Percentiles rank a stretch among this genome's conserved stretches.
Evolutionary conservation across 2,888 invertebrate species (phyloP).

Genomic region (Nomada fabriciana): DNA sequence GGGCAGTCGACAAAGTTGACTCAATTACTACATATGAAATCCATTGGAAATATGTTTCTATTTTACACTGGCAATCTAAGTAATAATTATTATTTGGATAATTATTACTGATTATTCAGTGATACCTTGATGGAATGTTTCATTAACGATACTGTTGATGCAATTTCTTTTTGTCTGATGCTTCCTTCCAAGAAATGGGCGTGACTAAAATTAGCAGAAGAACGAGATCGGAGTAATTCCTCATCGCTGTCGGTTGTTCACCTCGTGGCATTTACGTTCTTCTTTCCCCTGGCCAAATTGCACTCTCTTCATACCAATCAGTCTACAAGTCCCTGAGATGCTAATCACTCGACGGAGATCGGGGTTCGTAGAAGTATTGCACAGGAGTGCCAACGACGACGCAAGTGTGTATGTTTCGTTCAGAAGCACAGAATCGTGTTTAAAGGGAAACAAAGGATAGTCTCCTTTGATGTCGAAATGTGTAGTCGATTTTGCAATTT

Average conservation of each 20-base stretch:
- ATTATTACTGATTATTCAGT: no score
- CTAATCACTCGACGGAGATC: slow-evolving; percentile 57
- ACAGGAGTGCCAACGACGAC: slow-evolving; percentile 27
- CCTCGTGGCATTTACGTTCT: slow-evolving; percentile 26
- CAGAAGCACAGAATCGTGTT: slow-evolving; percentile 8
- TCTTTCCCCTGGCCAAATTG: slow-evolving; percentile 24
- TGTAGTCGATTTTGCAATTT: slow-evolving; percentile 18
- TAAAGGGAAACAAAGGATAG: slow-evolving; percentile 32
- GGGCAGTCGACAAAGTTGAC: background rate
- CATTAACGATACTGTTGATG: no score
- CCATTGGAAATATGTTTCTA: no score
- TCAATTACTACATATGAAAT: no score
- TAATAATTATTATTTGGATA: no score
- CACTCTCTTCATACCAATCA: slow-evolving; percentile 44
- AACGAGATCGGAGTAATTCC: slow-evolving; percentile 37
- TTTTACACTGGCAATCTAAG: no score
- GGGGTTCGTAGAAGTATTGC: slow-evolving; percentile 35
- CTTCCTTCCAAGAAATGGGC: background rate
- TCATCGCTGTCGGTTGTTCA: slow-evolving; percentile 17
- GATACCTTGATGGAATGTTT: no score
- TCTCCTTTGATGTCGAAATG: slow-evolving; percentile 11
- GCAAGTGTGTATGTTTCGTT: slow-evolving; percentile 4
- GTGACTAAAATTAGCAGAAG: slow-evolving; percentile 52
- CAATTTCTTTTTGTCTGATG: background rate
- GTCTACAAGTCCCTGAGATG: slow-evolving; percentile 43